phyloP scores from a whole-genome alignment of 2,888 invertebrate genomes.

The Rutpela maculata region DNA sequence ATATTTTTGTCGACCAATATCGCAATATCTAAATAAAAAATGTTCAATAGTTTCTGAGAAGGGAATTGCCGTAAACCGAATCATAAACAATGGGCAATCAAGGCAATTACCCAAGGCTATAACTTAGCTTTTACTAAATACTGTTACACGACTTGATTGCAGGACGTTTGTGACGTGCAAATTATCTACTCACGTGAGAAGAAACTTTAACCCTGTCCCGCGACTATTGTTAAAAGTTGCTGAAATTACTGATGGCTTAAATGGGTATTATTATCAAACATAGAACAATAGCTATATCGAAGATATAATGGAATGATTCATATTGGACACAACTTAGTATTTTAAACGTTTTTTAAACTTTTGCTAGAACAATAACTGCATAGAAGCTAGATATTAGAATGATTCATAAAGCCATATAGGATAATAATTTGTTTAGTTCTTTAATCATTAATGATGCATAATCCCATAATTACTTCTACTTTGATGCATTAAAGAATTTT shows the following conservation, averaged over 20 bases:
- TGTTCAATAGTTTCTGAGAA: slow-evolving; percentile 22
- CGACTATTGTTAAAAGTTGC: slow-evolving; percentile 2
- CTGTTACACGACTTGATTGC: slow-evolving; percentile 9
- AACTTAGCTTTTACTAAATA: slow-evolving; percentile 34
- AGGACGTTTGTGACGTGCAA: neutral
- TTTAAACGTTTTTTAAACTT: neutral
- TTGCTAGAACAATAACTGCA: neutral
- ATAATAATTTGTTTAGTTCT: too few relatives aligned
- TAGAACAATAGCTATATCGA: neutral
- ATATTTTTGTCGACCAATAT: neutral
- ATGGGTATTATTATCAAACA: neutral
- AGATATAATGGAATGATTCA: too few relatives aligned
- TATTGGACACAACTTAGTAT: too few relatives aligned
- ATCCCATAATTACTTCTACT: too few relatives aligned
- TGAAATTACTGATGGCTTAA: neutral
- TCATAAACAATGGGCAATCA: slow-evolving; percentile 35
- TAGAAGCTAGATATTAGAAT: neutral
- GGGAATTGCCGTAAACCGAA: slow-evolving; percentile 7
- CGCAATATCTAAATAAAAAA: neutral
- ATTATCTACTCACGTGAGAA: slow-evolving; percentile 22
- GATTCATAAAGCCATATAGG: neutral
- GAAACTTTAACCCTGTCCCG: slow-evolving; percentile 15
- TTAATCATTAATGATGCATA: too few relatives aligned
- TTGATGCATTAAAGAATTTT: too few relatives aligned
- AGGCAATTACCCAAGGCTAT: slow-evolving; percentile 24